These are phyloP conservation scores for Lymantria monacha DNA, from an alignment of 2,888 invertebrate genomes.

Conservation along the genomic window DNA sequence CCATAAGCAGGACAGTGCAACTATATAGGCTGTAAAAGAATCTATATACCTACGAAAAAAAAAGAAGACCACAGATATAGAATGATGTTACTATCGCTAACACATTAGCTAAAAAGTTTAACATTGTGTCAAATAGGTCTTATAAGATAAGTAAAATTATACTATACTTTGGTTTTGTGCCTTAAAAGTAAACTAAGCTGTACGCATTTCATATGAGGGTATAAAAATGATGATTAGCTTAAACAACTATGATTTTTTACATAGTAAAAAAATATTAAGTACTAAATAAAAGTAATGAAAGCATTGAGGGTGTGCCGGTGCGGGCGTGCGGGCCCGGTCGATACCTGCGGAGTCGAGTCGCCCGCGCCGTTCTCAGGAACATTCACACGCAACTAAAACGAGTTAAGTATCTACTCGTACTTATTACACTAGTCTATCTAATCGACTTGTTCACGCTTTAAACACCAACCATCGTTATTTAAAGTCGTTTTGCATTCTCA, in stretches of 20 bases:
- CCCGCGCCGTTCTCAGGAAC: constrained; percentile 20
- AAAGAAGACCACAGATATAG: too few relatives aligned
- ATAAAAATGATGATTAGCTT: constrained; percentile 1
- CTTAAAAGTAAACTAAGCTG: too few relatives aligned
- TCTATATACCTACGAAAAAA: too few relatives aligned
- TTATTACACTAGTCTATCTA: constrained; percentile 32
- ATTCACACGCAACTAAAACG: constrained; percentile 45
- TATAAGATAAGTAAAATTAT: too few relatives aligned
- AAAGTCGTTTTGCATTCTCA: constrained; percentile 16
- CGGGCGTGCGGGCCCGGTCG: constrained; percentile 67
- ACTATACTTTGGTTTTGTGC: too few relatives aligned
- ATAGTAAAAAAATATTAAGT: constrained; percentile 34
- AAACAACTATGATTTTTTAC: constrained; percentile 1
- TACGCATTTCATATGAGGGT: too few relatives aligned
- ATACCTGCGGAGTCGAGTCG: constrained; percentile 41
- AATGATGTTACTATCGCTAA: too few relatives aligned
- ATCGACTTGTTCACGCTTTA: constrained; percentile 41
- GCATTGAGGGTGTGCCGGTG: constrained; percentile 19
- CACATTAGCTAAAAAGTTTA: too few relatives aligned
- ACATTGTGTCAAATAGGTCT: too few relatives aligned
- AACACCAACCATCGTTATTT: constrained; percentile 32
- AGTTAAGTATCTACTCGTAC: constrained; percentile 22
- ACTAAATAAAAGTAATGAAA: constrained; percentile 41
- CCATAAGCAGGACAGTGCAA: too few relatives aligned
- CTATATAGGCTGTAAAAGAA: too few relatives aligned